phyloP scores from a whole-genome alignment of 2,797 vertebrate genomes.

The Periparus ater region DNA sequence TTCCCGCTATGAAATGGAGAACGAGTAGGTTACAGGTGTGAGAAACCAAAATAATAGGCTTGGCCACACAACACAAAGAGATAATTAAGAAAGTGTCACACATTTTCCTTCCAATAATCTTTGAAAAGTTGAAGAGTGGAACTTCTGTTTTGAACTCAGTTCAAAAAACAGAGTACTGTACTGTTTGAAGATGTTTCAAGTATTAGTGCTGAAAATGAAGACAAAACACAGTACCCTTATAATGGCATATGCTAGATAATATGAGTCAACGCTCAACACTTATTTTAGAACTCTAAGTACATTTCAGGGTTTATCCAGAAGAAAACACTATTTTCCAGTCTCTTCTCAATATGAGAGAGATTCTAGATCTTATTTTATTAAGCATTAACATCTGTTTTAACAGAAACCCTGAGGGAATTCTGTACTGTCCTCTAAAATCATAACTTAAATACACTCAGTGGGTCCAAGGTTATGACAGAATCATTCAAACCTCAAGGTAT shows the following conservation, averaged over 20 bases:
- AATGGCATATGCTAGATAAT: not conserved
- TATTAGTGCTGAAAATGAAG: not conserved
- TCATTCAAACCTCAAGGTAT: not conserved
- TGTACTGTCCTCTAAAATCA: not conserved
- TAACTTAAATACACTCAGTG: not conserved
- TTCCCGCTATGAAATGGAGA: conserved; percentile 10
- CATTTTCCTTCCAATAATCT: not conserved
- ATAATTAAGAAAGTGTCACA: not conserved
- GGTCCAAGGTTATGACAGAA: not conserved
- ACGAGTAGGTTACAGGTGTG: conserved; percentile 25
- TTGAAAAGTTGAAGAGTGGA: not conserved
- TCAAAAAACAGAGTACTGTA: not conserved
- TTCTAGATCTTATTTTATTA: not conserved
- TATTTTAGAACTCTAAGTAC: not conserved
- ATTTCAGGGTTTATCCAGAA: not conserved
- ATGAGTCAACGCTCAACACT: not conserved
- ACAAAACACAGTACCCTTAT: not conserved
- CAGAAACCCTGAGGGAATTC: not conserved
- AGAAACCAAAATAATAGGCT: conserved; percentile 17
- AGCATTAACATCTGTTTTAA: not conserved
- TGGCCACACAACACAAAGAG: not conserved
- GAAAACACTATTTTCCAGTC: not conserved
- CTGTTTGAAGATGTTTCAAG: not conserved
- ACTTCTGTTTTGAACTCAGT: not conserved
- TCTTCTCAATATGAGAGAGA: not conserved